Percentiles rank a stretch among this genome's conserved stretches.
phyloP scores from a whole-genome alignment of 2,888 invertebrate genomes.

The Drosophila anomelani region DNA sequence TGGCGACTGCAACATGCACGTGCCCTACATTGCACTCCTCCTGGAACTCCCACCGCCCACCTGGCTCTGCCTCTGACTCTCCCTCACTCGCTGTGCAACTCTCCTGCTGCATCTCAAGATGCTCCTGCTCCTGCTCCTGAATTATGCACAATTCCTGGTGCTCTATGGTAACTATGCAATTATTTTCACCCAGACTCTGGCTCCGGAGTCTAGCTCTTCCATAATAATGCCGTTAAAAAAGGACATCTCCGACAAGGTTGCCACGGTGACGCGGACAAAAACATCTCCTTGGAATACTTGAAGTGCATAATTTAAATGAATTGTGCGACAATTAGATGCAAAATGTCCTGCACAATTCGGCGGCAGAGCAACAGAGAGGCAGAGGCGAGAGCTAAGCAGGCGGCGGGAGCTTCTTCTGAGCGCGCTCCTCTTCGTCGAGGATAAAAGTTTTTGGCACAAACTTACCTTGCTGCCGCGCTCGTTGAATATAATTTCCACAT shows the following conservation, averaged over 20 bases:
- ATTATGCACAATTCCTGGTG: slow-evolving; percentile 65
- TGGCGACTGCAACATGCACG: slow-evolving; percentile 52
- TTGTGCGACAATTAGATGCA: slow-evolving; percentile 71
- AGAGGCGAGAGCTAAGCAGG: slow-evolving; percentile 13
- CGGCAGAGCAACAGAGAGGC: slow-evolving; percentile 2
- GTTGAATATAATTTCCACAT: slow-evolving; percentile 99
- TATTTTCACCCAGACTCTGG: slow-evolving; percentile 46
- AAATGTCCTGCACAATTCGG: slow-evolving; percentile 38
- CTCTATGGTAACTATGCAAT: slow-evolving; percentile 73
- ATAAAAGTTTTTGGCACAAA: slow-evolving; percentile 51
- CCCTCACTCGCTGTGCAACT: neutral
- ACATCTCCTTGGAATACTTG: slow-evolving; percentile 46
- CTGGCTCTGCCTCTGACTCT: neutral
- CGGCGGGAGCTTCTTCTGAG: slow-evolving; percentile 3
- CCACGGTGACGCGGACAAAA: slow-evolving; percentile 35
- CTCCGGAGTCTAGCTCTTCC: slow-evolving; percentile 1
- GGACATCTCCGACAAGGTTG: slow-evolving; percentile 41
- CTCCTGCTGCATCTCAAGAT: slow-evolving; percentile 38
- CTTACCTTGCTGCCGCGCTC: slow-evolving; percentile 99
- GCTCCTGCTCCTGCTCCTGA: slow-evolving; percentile 53
- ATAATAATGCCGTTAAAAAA: slow-evolving; percentile 48
- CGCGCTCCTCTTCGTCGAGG: slow-evolving; percentile 6
- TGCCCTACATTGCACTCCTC: slow-evolving; percentile 37
- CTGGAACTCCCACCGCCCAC: neutral
- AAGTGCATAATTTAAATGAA: slow-evolving; percentile 79